Evolutionary conservation across 2,113 vertebrate genomes (phyloP), one percentile per base, ranked within the genome.

Genomic region (Zapus hudsonius): DNA sequence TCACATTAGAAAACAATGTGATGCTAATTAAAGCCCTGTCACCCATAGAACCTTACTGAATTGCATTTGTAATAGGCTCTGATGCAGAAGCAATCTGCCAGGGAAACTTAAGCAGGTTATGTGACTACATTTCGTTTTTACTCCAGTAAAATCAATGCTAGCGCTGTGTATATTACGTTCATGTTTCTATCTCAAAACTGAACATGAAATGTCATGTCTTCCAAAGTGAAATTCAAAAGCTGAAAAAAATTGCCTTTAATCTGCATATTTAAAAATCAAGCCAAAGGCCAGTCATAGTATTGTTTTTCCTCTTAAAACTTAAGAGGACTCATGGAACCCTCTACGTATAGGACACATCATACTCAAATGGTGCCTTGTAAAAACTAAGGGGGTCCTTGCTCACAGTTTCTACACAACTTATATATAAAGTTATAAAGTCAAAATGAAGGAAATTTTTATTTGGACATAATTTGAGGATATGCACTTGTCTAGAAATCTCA

Each of bases 191-290:
- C 90, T 92, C 40, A 93, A 96, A 96, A 96, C 93, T 85, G 89
- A 96, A 81, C 92, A 96, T 95, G 90, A 97, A 97, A 97, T 87
- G 84, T 83, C 90, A 95, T 31, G 6, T 66, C 44, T 79, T 93
- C 57, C 75, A 73, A 96, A 97, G 97, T 94, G 95, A 97, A 97
- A 96, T 90, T 86, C 89, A 95, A 80, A 96, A 92, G 44, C 80
- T 76, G 72, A 93, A 85, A 79, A 25, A 82, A 33, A 36, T 17
- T 89, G 23, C 90, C 93, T 97, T 95, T 40, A 83, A 97, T 97
- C 93, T 97, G 95, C 97, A 96, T 97, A 95, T 92, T 93, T 95
- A 97, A 97, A 84, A 97, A 90, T 52, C 55, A 97, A 92, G 95
- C 91, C 97, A 87, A 87, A 96, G 91, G 72, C 55, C 84, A 96